Conservation (phyloP, 2,113 vertebrate species). For the Orthonyx spaldingii region DNA sequence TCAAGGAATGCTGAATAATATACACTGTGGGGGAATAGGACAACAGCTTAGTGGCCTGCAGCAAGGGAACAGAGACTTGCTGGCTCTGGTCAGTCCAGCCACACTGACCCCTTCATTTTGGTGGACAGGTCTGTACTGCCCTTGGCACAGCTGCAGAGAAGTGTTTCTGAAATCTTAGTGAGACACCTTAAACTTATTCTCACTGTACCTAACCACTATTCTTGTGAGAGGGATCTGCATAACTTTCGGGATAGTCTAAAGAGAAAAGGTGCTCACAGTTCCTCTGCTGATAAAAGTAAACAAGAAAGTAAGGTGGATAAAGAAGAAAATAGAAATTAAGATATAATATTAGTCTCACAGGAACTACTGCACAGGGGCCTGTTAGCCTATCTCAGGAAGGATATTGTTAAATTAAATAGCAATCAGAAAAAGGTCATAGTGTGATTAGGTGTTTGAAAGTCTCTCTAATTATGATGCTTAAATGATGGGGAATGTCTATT, state of each 20-base stretch:
- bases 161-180: background rate
- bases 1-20: background rate
- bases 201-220: background rate
- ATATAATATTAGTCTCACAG: background rate
- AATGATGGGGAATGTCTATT: background rate
- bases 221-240: background rate
- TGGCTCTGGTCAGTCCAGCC: background rate
- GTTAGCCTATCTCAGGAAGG: background rate
- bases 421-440: background rate
- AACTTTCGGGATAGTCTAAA: background rate
- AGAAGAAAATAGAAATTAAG: background rate
- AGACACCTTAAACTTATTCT: background rate
- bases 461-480: background rate
- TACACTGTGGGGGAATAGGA: background rate
- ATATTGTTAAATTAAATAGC: background rate
- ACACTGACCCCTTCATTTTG: background rate
- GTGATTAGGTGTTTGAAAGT: background rate
- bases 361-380: background rate
- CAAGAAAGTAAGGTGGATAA: background rate
- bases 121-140: rapidly evolving
- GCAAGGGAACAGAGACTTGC: background rate
- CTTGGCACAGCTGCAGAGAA: background rate
- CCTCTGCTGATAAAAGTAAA: background rate
- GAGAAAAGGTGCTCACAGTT: background rate
- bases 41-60: rapidly evolving